A percentile compares a stretch with the other conserved stretches of the same genome.
phyloP scores from a whole-genome alignment of 2,888 invertebrate genomes.

The Amphimallon solstitiale region DNA sequence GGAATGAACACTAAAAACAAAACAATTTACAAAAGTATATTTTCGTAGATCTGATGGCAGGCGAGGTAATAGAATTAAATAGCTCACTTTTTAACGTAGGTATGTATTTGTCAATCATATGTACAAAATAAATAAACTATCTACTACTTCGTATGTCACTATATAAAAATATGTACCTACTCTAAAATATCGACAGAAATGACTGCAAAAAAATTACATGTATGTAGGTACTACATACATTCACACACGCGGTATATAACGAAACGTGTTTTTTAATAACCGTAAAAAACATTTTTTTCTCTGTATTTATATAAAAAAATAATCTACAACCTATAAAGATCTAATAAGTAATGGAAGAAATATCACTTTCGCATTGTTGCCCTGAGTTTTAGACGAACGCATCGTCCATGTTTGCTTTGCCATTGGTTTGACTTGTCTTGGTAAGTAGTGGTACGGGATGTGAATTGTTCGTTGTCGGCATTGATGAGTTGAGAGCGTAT shows the following conservation, averaged over 20 bases:
- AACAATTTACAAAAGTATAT: too few relatives aligned
- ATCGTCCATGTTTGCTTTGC: slow-evolving; percentile 46
- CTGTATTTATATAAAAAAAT: slow-evolving; percentile 12
- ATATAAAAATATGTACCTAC: slow-evolving; percentile 2
- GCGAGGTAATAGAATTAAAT: too few relatives aligned
- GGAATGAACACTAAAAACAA: too few relatives aligned
- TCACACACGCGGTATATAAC: neutral
- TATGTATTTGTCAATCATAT: slow-evolving; percentile 1
- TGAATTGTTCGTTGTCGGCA: slow-evolving; percentile 54
- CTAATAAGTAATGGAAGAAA: slow-evolving; percentile 16
- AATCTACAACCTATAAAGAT: slow-evolving; percentile 19
- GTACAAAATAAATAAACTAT: slow-evolving; percentile 22
- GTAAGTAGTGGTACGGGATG: slow-evolving; percentile 53
- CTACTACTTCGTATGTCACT: neutral
- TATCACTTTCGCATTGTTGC: neutral
- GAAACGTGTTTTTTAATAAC: slow-evolving; percentile 5
- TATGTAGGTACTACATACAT: neutral
- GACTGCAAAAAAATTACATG: neutral
- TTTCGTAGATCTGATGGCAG: too few relatives aligned
- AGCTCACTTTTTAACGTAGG: neutral
- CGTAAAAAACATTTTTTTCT: too few relatives aligned
- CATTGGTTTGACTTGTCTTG: slow-evolving; percentile 48
- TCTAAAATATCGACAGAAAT: too few relatives aligned
- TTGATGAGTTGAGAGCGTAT: slow-evolving; percentile 63
- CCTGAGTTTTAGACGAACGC: slow-evolving; percentile 46